Base-by-base conservation (phyloP, 2,888 invertebrate species). In the Lottia gigantea region DNA sequence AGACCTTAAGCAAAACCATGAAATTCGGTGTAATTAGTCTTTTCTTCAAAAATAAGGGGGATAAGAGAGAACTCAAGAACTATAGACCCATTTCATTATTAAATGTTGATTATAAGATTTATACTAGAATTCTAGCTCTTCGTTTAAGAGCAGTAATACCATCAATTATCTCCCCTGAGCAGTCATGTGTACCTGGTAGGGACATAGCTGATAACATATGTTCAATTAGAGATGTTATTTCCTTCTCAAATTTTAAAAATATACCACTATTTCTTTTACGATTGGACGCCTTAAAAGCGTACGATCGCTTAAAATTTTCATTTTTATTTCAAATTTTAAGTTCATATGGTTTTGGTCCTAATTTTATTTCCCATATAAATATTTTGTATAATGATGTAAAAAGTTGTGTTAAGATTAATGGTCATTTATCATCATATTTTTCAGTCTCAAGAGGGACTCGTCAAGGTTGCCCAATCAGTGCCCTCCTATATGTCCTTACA, bases 41-140 rank as follows among this genome's bases (percentile, higher is more conserved):
- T 75, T 40, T 55, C 78, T 76, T 76, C 67, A 78, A 79, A 75
- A 76, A 79, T 62, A 45, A 40, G 26, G 31, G 49, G n/a, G n/a
- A n/a, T n/a, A n/a, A n/a, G n/a, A n/a, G n/a, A n/a, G n/a, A n/a
- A n/a, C n/a, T n/a, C n/a, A 76, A 76, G 70, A 72, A 72, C 62
- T 78, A 74, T 62, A 64, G 77, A 26, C 81, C 78, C 4, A 80
- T 80, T 31, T 76, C 77, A 11, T 61, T 79, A 6, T 62, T 80
- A 46, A 76, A 78, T 71, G 46, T 74, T 16, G 78, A 80, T 64
- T 71, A 76, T 19, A 78, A 80, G 70, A 74, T 78, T 62, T 46
- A 78, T 7, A 75, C 78, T 1, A 79, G 79, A 74, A 23, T 72
- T 16, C 31, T 79, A 23, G 45, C 76, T 14, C 77, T 71, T 62